Evolutionary conservation across 2,113 vertebrate genomes (phyloP).

Genomic region (Miniopterus natalensis): DNA sequence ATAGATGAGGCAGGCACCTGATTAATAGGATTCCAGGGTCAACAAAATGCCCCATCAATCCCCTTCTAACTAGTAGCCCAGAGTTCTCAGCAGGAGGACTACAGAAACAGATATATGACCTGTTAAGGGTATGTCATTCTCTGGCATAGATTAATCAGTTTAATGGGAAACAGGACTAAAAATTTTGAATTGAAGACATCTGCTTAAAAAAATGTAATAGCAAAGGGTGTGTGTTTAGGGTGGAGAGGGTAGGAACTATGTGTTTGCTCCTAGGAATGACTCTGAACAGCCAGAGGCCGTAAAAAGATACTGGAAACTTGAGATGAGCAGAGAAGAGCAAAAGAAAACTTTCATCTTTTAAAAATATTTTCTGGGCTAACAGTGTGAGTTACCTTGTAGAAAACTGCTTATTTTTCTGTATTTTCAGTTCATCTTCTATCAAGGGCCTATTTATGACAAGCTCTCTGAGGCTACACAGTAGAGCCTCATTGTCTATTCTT

Average conservation of each 20-base stretch:
- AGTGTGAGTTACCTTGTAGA: neutral
- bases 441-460: neutral
- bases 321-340: neutral
- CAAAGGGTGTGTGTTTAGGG: neutral
- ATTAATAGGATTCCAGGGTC: neutral
- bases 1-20: neutral
- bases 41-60: neutral
- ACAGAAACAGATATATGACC: neutral
- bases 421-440: constrained; percentile 23
- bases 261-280: constrained; percentile 29
- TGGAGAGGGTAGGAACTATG: neutral
- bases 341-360: neutral
- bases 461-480: neutral
- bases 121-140: neutral
- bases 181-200: neutral
- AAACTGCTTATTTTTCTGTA: constrained; percentile 6
- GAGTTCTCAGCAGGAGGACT: neutral
- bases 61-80: neutral
- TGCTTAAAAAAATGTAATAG: neutral
- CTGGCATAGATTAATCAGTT: neutral
- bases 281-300: neutral
- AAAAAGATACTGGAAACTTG: neutral
- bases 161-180: neutral
- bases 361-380: neutral
- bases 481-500: neutral